Conservation (phyloP, 2,888 invertebrate genomes). For the Timandra comae region DNA sequence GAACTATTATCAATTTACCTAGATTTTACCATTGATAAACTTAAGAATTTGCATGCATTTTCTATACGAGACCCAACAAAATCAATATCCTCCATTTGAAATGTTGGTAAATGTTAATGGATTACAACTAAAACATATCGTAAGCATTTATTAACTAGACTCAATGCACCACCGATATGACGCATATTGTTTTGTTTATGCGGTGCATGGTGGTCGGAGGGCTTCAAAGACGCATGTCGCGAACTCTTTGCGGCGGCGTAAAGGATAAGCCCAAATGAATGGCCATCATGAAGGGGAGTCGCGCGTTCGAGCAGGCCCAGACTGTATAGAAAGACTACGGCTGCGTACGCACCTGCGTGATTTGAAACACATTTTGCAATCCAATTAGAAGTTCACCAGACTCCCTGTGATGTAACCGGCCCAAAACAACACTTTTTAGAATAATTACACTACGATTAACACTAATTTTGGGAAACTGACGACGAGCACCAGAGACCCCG, state of each 20-base stretch:
- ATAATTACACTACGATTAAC: conserved; percentile 59
- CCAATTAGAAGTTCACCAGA: conserved; percentile 59
- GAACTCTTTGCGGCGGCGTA: conserved; percentile 76
- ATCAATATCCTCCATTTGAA: conserved; percentile 3
- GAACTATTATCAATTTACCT: no score
- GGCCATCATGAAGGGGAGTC: conserved; percentile 73
- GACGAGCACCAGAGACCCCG: conserved; percentile 64
- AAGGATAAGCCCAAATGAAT: conserved; percentile 75
- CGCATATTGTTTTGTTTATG: conserved; percentile 65
- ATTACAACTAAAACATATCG: no score
- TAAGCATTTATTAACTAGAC: no score
- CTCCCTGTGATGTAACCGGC: conserved; percentile 72
- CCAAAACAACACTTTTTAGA: conserved; percentile 67
- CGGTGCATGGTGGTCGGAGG: conserved; percentile 53
- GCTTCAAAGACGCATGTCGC: conserved; percentile 64
- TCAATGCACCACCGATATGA: conserved; percentile 23
- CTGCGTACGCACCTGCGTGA: conserved; percentile 98
- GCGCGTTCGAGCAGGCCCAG: conserved; percentile 92
- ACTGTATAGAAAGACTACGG: conserved; percentile 90
- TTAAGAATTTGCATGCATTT: no score
- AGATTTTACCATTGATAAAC: no score
- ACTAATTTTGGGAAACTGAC: conserved; percentile 58
- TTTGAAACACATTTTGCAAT: conserved; percentile 72
- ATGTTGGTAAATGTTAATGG: no score
- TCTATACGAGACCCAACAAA: no score